phyloP scores from a whole-genome alignment of 2,888 invertebrate species.

The Ellobium chinense region DNA sequence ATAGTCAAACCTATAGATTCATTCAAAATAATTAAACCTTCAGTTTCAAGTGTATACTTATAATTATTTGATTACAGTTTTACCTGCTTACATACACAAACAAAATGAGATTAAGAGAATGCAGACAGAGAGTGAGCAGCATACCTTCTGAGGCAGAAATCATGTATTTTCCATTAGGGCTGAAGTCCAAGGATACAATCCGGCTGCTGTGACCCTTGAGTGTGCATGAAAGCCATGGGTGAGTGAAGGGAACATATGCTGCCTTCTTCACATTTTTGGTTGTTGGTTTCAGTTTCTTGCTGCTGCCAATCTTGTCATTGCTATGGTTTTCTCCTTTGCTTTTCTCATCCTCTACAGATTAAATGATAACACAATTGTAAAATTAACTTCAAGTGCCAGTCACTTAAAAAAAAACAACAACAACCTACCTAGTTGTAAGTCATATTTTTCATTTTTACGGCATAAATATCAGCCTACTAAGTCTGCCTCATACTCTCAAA shows the following conservation, averaged over 20 bases:
- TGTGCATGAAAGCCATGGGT: constrained; percentile 89
- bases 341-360: constrained; percentile 11
- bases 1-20: too few species aligned
- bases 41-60: too few species aligned
- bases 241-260: constrained; percentile 80
- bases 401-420: background rate
- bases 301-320: constrained; percentile 49
- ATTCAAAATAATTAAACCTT: too few species aligned
- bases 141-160: constrained; percentile 91
- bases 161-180: constrained; percentile 91
- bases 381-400: too few species aligned
- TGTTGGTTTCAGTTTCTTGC: constrained; percentile 53
- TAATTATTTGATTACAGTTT: too few species aligned
- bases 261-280: constrained; percentile 55
- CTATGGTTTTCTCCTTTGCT: constrained; percentile 32
- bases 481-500: too few species aligned
- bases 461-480: too few species aligned
- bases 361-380: background rate
- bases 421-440: too few species aligned
- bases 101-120: too few species aligned
- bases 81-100: too few species aligned
- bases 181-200: constrained; percentile 89
- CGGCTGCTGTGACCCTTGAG: constrained; percentile 89
- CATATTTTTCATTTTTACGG: too few species aligned
- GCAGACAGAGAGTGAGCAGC: too few species aligned